Base-by-base conservation (phyloP, 2,113 vertebrate species). In the Aleadryas rufinucha region DNA sequence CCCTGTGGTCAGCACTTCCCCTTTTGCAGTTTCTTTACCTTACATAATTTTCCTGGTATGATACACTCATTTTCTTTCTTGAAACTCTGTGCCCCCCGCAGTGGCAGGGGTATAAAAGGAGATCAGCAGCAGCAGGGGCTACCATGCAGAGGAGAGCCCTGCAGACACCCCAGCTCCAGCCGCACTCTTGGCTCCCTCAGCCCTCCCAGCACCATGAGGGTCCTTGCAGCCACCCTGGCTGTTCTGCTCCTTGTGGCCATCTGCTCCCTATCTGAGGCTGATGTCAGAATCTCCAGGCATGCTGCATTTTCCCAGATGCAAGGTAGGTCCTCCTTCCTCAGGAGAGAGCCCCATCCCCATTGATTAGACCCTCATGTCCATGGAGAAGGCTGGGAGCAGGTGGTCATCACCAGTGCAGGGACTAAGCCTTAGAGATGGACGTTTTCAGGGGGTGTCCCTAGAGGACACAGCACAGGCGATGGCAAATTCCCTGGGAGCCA, bases 251-350 rank as follows among this genome's bases (percentile, higher is more conserved):
- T 94, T 4, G 4, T 82, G 52, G 83, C 65, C 52, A 50, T n/a
- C 83, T 82, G 69, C 60, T 93, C 68, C 54, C 3, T 1, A 1
- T 59, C 72, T 23, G 28, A 57, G 47, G 56, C 31, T 17, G 12
- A 8, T 4, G 23, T 1, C 1, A 1, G 9, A 8, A 15, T 10
- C 30, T 42, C 13, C 21, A 4, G 4, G 1, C 0, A 0, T 23
- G 20, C 16, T n/a, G 3, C 1, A 5, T 1, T 0, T 20, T 1
- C 1, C 7, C 2, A 2, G 27, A 4, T 1, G 2, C 1, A 1
- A 7, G 56, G 76, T 70, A 74, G 15, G 54, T 4, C 30, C 2
- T 75, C 42, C 37, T 42, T 61, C 13, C 37, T 19, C 0, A 0
- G 30, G 35, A 83, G 11, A 66, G 16, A 76, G 19, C 26, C 42